phyloP scores from a whole-genome alignment of 2,888 invertebrate species.

The Sinodicranocentrus sp. region DNA sequence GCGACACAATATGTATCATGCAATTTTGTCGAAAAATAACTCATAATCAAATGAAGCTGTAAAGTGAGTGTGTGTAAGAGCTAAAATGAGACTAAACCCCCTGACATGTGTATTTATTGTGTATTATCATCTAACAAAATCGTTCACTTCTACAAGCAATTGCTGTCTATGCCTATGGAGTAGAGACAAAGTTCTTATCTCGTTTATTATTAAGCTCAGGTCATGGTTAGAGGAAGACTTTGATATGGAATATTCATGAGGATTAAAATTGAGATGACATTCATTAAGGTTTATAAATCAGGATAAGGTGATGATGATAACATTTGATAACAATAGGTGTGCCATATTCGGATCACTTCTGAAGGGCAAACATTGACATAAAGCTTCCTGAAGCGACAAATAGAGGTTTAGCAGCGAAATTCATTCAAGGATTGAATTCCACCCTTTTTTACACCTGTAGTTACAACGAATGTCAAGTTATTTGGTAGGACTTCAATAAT shows the following conservation, averaged over 20 bases:
- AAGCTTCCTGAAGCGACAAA: conserved; percentile 29
- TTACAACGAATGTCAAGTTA: no score
- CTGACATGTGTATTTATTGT: conserved; percentile 34
- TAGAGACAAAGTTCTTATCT: neutral
- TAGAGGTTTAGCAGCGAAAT: neutral
- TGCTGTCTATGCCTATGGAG: neutral
- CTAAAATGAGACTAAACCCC: conserved; percentile 15
- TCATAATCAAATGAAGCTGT: neutral
- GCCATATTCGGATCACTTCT: conserved; percentile 14
- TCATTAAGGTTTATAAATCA: conserved; percentile 12
- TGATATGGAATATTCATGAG: conserved; percentile 7
- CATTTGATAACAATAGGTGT: conserved; percentile 37
- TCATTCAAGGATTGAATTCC: neutral
- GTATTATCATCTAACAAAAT: neutral
- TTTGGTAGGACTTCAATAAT: no score
- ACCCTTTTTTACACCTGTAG: no score
- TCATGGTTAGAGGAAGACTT: conserved; percentile 22
- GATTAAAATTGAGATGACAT: neutral
- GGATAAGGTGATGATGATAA: conserved; percentile 26
- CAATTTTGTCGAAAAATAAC: neutral
- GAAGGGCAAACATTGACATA: neutral
- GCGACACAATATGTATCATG: conserved; percentile 9
- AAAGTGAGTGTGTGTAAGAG: neutral
- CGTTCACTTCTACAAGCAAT: neutral
- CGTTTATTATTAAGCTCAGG: conserved; percentile 3